Evolutionary conservation across 2,888 invertebrate species (phyloP).

Genomic region (Tiliacea aurago): DNA sequence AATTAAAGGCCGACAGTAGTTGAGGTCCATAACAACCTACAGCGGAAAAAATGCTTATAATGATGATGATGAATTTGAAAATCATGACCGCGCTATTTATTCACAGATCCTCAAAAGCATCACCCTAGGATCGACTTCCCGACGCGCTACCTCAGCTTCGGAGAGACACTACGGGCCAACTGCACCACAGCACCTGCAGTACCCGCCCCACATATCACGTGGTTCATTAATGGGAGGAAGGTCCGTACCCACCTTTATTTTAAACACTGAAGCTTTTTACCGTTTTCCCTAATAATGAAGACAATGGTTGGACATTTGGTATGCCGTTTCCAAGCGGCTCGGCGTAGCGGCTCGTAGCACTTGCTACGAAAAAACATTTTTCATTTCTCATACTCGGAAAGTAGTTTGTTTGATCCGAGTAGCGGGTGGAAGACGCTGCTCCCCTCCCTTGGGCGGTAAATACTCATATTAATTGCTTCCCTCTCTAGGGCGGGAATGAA

Average conservation of each 20-base stretch:
- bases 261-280: neutral
- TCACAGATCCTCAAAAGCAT: constrained; percentile 87
- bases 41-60: neutral
- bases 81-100: neutral
- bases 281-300: neutral
- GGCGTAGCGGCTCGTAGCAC: neutral
- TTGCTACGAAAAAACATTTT: neutral
- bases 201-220: constrained; percentile 94
- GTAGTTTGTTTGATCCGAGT: no score
- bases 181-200: constrained; percentile 93
- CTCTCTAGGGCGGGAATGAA: no score
- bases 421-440: no score
- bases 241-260: constrained; percentile 77
- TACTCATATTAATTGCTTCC: no score
- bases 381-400: no score
- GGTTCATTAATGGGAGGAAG: constrained; percentile 94
- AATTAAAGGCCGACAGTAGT: neutral
- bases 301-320: neutral
- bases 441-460: no score
- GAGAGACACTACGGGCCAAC: constrained; percentile 85
- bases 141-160: constrained; percentile 83
- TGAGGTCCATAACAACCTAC: neutral
- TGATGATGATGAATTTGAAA: neutral
- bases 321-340: neutral
- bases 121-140: constrained; percentile 88